Percentiles rank a stretch among this genome's conserved stretches.
phyloP scores from a whole-genome alignment of 2,113 vertebrate genomes.

The Fulmarus glacialis region DNA sequence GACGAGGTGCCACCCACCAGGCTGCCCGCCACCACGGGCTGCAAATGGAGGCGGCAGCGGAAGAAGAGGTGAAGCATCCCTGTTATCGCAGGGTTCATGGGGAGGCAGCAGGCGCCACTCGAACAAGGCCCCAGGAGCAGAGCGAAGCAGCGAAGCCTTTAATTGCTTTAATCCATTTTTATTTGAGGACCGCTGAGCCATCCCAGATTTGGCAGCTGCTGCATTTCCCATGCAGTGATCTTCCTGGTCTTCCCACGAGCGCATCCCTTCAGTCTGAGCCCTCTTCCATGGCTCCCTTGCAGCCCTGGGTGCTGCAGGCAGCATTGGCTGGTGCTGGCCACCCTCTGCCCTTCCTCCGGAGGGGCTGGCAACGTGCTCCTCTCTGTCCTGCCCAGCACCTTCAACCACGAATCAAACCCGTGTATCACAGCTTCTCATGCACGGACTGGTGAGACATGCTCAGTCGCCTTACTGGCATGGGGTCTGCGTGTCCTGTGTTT shows the following conservation, averaged over 20 bases:
- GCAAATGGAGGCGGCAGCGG: neutral
- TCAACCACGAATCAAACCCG: neutral
- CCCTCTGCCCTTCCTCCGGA: neutral
- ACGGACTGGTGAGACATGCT: neutral
- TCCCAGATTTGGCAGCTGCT: neutral
- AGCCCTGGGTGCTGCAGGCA: neutral
- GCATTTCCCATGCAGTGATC: neutral
- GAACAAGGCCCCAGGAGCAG: neutral
- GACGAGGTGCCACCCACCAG: neutral
- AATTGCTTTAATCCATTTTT: slow-evolving; percentile 43
- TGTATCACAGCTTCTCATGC: neutral
- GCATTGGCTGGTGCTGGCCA: neutral
- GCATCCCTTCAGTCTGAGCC: neutral
- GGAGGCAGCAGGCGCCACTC: neutral
- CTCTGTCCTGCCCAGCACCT: neutral
- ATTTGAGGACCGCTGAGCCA: neutral
- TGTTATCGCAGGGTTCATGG: neutral
- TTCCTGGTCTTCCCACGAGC: neutral
- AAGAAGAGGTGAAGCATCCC: neutral
- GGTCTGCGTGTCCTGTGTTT: neutral
- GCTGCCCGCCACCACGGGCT: neutral
- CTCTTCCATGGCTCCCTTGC: neutral
- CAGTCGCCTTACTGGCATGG: rapidly evolving
- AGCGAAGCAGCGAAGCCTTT: neutral
- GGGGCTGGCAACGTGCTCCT: neutral